Evolutionary conservation across 2,113 vertebrate genomes (phyloP).

Genomic region (Picathartes gymnocephalus): DNA sequence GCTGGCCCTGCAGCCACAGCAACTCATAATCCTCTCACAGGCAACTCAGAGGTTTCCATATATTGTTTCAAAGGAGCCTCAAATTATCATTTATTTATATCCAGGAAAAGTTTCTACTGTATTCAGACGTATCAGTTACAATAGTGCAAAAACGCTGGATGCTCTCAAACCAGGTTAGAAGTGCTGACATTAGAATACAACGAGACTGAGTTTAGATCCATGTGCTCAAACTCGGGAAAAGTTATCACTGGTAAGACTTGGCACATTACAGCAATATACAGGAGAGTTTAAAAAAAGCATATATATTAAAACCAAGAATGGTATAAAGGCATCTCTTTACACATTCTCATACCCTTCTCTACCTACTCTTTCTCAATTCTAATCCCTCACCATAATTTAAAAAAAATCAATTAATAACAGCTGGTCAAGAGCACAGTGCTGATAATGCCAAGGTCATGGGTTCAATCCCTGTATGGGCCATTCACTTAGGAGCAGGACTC

Average conservation of each 20-base stretch:
- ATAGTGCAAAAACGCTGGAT: not conserved
- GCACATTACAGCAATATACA: not conserved
- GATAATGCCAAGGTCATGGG: not conserved
- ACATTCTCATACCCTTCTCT: not conserved
- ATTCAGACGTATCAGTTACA: not conserved
- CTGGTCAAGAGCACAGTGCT: not conserved
- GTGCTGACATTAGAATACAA: not conserved
- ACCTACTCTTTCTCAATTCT: not conserved
- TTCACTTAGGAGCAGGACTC: not conserved
- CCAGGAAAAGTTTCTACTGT: not conserved
- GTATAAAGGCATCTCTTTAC: not conserved
- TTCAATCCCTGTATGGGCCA: not conserved
- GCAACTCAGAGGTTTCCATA: not conserved
- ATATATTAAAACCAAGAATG: not conserved
- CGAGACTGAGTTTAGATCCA: not conserved
- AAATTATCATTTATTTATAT: not conserved
- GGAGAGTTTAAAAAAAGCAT: not conserved
- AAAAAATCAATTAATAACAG: not conserved
- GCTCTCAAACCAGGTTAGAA: not conserved
- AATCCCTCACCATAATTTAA: not conserved
- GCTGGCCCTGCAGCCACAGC: not conserved
- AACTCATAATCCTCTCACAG: not conserved
- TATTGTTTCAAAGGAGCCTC: not conserved
- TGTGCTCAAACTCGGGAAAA: not conserved
- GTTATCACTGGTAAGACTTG: not conserved